These are phyloP conservation scores for Passerina amoena DNA, from an alignment of 2,113 vertebrate genomes.

Conservation along the genomic window DNA sequence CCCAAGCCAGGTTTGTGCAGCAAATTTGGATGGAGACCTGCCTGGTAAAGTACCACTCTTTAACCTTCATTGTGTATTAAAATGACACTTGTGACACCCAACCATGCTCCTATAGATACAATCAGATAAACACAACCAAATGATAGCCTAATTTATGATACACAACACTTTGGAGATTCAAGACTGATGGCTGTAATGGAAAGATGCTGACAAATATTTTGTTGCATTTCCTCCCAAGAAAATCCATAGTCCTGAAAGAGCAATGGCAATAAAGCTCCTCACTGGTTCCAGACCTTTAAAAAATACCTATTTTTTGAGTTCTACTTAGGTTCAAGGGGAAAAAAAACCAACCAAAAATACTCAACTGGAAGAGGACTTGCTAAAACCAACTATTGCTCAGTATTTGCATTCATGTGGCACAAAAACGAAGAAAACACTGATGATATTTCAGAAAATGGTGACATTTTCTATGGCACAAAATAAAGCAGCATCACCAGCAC, in stretches of 20 bases:
- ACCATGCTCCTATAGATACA: rapidly evolving
- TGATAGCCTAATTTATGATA: not conserved
- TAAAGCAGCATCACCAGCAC: not conserved
- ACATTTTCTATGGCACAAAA: not conserved
- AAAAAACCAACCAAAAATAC: not conserved
- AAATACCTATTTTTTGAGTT: not conserved
- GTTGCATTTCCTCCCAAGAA: not conserved
- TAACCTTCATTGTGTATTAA: not conserved
- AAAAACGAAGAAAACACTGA: not conserved
- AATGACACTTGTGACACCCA: not conserved
- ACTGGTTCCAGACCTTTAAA: not conserved
- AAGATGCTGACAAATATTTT: not conserved
- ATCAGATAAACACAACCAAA: not conserved
- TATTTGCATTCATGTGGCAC: not conserved
- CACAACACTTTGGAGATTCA: not conserved
- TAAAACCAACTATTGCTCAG: not conserved
- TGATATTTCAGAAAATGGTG: not conserved
- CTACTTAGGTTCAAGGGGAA: not conserved
- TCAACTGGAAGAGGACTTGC: not conserved
- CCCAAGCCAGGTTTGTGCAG: not conserved
- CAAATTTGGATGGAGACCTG: not conserved
- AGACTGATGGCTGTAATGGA: not conserved
- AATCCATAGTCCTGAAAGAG: not conserved
- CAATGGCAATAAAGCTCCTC: not conserved
- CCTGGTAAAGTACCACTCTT: not conserved